Conservation (phyloP, 1,140 invertebrate genomes). For the Neoseiulus cucumeris region DNA sequence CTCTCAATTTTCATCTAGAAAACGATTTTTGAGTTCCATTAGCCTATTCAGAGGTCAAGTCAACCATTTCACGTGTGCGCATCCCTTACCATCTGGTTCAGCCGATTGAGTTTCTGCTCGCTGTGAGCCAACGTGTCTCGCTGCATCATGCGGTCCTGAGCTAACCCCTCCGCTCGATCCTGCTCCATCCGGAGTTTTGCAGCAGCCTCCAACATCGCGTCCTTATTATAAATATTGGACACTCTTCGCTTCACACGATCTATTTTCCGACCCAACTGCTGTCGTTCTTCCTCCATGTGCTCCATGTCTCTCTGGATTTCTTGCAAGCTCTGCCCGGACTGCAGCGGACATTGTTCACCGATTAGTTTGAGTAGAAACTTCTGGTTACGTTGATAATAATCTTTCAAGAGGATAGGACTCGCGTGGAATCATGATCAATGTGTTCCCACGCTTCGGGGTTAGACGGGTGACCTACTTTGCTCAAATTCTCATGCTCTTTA, state of each 20-base stretch:
- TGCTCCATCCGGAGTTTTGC: conserved; percentile 44
- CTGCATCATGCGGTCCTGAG: conserved; percentile 39
- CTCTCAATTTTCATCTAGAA: conserved; percentile 34
- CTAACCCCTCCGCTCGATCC: conserved; percentile 45
- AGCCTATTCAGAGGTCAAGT: not conserved
- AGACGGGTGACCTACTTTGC: conserved; percentile 34
- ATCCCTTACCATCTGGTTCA: conserved; percentile 35
- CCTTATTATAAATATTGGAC: conserved; percentile 24
- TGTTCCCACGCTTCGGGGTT: too few relatives aligned
- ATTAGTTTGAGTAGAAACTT: too few relatives aligned
- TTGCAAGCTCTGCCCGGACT: conserved; percentile 36
- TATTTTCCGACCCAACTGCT: conserved; percentile 46
- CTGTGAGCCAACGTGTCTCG: conserved; percentile 30
- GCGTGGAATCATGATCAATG: too few relatives aligned
- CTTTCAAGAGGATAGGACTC: too few relatives aligned
- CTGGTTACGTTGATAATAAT: too few relatives aligned
- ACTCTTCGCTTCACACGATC: conserved; percentile 45
- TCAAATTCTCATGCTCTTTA: conserved; percentile 44
- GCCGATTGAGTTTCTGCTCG: conserved; percentile 34
- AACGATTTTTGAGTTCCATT: too few relatives aligned
- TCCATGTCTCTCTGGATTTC: conserved; percentile 45
- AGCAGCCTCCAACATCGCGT: conserved; percentile 41
- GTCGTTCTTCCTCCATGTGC: conserved; percentile 65
- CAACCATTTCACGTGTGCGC: not conserved
- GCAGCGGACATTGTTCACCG: too few relatives aligned